A percentile compares a stretch with the other conserved stretches of the same genome.
Conservation (phyloP, 2,113 vertebrate species). For the Sus scrofa region T2T-Sscrofa CM000818.6:123809001-123809500, state of each 20-base stretch:
- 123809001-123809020: neutral
- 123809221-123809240: neutral
- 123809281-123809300: neutral
- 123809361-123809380: neutral
- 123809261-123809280: neutral
- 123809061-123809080: neutral
- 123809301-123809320: neutral
- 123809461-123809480: neutral
- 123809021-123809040: neutral
- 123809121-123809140: neutral
- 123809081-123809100: neutral
- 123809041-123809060: neutral
- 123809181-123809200: neutral
- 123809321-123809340: neutral
- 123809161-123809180: neutral
- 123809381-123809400: neutral
- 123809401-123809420: neutral
- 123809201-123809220: neutral
- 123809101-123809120: neutral
- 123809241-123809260: accelerated
- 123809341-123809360: neutral
- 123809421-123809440: neutral
- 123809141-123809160: neutral
- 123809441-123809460: neutral
- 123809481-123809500: neutral